phyloP scores from a whole-genome alignment of 92 coral and sea anemone species.

The Palythoa grandis region DNA sequence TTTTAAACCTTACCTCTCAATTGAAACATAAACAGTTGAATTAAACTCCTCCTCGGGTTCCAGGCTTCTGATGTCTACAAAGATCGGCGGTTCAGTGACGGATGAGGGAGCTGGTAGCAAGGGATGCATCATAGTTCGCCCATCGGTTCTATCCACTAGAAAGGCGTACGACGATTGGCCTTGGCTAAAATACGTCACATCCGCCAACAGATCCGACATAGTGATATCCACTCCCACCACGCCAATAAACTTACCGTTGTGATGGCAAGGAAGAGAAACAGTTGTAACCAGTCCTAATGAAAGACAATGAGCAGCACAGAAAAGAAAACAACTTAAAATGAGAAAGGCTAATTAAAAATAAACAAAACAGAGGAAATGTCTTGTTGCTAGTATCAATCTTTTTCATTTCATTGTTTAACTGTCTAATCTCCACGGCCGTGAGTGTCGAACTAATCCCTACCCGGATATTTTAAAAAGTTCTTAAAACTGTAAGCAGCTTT shows the following conservation, averaged over 20 bases:
- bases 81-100: slow-evolving; percentile 52
- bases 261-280: slow-evolving; percentile 65
- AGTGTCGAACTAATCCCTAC: too few species aligned
- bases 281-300: slow-evolving; percentile 61
- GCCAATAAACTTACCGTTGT: slow-evolving; percentile 62
- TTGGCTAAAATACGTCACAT: slow-evolving; percentile 61
- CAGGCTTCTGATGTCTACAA: slow-evolving; percentile 58
- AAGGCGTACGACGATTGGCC: slow-evolving; percentile 72
- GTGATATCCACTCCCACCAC: slow-evolving; percentile 68
- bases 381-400: too few species aligned
- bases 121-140: slow-evolving; percentile 72
- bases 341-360: too few species aligned
- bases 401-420: too few species aligned
- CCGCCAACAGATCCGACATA: slow-evolving; percentile 60
- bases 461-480: too few species aligned
- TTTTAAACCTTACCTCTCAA: slow-evolving; percentile 44
- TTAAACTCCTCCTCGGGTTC: slow-evolving; percentile 52
- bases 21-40: slow-evolving; percentile 41
- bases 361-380: too few species aligned
- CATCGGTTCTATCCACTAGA: slow-evolving; percentile 58
- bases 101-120: slow-evolving; percentile 63
- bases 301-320: background rate
- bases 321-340: background rate
- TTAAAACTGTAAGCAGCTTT: too few species aligned
- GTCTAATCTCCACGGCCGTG: too few species aligned